These are phyloP conservation scores for Helarctos malayanus DNA, from an alignment of 2,797 vertebrate genomes.

Conservation along the genomic window DNA sequence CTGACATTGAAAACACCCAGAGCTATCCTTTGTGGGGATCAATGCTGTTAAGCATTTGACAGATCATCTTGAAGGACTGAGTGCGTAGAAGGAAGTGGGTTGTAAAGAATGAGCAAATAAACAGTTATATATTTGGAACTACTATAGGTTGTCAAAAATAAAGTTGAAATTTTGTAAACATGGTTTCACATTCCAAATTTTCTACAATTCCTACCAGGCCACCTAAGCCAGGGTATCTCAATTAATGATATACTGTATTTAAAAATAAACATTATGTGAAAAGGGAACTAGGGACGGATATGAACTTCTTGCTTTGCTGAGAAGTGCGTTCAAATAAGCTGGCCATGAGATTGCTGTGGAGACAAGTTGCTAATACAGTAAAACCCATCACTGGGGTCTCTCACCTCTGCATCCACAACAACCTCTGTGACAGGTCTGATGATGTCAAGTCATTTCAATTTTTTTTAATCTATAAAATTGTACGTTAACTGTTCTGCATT, in stretches of 20 bases:
- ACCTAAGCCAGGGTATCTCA: neutral
- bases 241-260: neutral
- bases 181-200: neutral
- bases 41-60: neutral
- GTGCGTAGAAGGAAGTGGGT: neutral
- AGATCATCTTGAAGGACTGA: neutral
- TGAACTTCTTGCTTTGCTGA: neutral
- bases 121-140: neutral
- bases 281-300: neutral
- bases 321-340: neutral
- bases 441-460: neutral
- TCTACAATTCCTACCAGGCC: neutral
- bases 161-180: neutral
- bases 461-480: neutral
- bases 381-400: accelerated
- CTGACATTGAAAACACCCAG: neutral
- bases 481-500: neutral
- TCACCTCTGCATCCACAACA: neutral
- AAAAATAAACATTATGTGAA: neutral
- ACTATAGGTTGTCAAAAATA: neutral
- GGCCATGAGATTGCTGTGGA: neutral
- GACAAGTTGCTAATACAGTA: neutral
- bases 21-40: neutral
- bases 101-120: neutral
- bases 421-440: neutral